phyloP scores from a whole-genome alignment of 2,888 invertebrate genomes.

The Machimus rusticus region DNA sequence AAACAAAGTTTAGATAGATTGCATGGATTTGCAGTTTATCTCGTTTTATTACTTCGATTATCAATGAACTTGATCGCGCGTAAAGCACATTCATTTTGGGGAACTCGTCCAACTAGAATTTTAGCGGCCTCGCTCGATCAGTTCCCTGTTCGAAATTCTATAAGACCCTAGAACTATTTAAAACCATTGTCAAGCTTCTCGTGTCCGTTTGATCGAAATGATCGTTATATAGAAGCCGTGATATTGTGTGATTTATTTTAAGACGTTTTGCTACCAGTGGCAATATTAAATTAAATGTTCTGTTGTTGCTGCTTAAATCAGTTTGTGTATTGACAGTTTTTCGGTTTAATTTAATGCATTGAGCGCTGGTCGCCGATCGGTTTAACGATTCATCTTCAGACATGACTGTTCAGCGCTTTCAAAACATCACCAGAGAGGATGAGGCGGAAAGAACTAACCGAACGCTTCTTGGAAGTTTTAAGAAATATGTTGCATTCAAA shows the following conservation, averaged over 20 bases:
- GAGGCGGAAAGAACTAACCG: background rate
- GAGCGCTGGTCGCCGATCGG: background rate
- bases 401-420: background rate
- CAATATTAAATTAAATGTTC: background rate
- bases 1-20: background rate
- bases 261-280: background rate
- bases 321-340: background rate
- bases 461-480: background rate
- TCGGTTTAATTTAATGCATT: background rate
- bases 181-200: background rate
- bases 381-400: background rate
- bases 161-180: background rate
- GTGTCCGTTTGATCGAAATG: background rate
- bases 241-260: background rate
- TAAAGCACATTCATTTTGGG: background rate
- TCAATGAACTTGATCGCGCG: background rate
- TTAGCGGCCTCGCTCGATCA: background rate
- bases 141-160: background rate
- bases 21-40: background rate
- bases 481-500: background rate
- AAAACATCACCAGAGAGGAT: background rate
- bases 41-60: background rate
- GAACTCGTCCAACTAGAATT: background rate
- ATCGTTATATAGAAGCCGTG: background rate
- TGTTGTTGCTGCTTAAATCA: background rate